Evolutionary conservation across 2,888 invertebrate genomes (phyloP), one percentile per base, ranked within the genome.

Genomic region (Clanis bilineata): DNA sequence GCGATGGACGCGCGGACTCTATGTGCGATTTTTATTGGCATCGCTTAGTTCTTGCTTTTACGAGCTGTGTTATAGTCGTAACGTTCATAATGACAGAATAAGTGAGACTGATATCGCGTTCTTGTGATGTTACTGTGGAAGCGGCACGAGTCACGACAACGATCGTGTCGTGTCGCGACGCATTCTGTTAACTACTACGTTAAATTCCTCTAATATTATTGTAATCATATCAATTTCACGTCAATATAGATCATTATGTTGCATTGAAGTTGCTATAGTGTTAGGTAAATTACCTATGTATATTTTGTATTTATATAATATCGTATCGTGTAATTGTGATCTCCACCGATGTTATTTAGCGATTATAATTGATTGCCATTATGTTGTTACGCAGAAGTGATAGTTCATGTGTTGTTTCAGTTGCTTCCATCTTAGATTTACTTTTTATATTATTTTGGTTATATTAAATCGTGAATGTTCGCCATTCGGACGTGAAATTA

Each of bases 281-380:
- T 86, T 86, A 88, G 85, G 86, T 86, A 82, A 84, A 86, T 83
- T 83, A 85, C 81, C 82, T 86, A 83, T 91, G 90, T 92, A 90
- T 89, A 91, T 90, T 86, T 89, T 90, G 88, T 91, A 90, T 91
- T 91, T 91, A 91, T 90, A 86, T 86, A 84, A 88, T 83, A 79
- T 82, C 87, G 83, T 88, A 84, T 87, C 83, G 88, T 90, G 87
- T 90, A 89, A 86, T 87, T 90, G 88, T 92, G 92, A 92, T 92
- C 92, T 92, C 92, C 92, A 92, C 92, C 92, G 92, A 92, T 88
- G 88, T 90, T 90, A 88, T 84, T 90, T 90, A 92, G 86, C 89
- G 86, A 87, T 89, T 85, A 59, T 59, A 87, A 80, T 84, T 84
- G 79, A 86, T 87, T 92, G 92, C 92, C 92, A 92, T 92, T 90